These are phyloP conservation scores for Hecatera dysodea DNA, from an alignment of 2,888 invertebrate genomes.

Conservation along the genomic window DNA sequence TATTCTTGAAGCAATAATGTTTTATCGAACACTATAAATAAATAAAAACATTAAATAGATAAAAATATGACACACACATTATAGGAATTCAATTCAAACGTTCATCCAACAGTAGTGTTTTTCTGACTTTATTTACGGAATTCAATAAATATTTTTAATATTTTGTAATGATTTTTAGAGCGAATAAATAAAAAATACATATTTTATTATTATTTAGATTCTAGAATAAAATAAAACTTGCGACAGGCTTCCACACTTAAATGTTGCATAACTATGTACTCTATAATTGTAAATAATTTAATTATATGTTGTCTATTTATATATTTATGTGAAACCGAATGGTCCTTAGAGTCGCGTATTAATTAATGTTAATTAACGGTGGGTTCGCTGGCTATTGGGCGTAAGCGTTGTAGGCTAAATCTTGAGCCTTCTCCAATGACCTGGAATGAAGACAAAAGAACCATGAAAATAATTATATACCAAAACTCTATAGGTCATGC, in stretches of 20 bases:
- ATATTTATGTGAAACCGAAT: slow-evolving; percentile 63
- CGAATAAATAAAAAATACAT: slow-evolving; percentile 33
- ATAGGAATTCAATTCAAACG: slow-evolving; percentile 44
- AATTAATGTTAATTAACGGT: slow-evolving; percentile 70
- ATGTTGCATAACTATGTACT: slow-evolving; percentile 63
- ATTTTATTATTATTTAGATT: slow-evolving; percentile 17
- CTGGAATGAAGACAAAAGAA: slow-evolving; percentile 77
- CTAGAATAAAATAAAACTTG: slow-evolving; percentile 15
- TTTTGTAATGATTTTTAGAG: slow-evolving; percentile 24
- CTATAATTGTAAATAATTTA: slow-evolving; percentile 63
- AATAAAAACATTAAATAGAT: slow-evolving; percentile 41
- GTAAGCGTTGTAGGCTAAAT: slow-evolving; percentile 92
- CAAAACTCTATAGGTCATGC: not conserved
- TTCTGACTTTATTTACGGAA: slow-evolving; percentile 36
- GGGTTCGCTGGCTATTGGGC: slow-evolving; percentile 81
- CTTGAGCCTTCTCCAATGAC: slow-evolving; percentile 88
- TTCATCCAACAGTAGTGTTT: slow-evolving; percentile 30
- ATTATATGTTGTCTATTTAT: slow-evolving; percentile 61
- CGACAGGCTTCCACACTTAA: slow-evolving; percentile 42
- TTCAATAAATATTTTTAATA: slow-evolving; percentile 25
- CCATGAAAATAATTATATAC: slow-evolving; percentile 1
- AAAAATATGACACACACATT: slow-evolving; percentile 71
- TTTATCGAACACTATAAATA: slow-evolving; percentile 41
- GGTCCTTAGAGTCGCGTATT: slow-evolving; percentile 66
- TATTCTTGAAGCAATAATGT: slow-evolving; percentile 15